Evolutionary conservation across 2,797 vertebrate genomes (phyloP).

Genomic region (Clarias laeviceps): DNA sequence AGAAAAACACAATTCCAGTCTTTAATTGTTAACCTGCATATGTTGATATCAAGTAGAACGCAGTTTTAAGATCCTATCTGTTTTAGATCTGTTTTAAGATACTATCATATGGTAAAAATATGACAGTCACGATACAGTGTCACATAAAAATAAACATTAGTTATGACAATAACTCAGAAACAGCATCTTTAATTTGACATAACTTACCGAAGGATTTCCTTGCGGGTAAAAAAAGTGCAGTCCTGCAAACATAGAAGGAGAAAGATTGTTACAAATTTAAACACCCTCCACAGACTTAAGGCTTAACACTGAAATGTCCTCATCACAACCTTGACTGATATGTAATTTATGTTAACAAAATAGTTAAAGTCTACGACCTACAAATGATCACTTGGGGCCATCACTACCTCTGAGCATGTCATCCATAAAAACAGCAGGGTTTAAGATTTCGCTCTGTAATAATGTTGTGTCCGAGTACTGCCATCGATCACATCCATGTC

Average conservation of each 20-base stretch:
- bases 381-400: neutral
- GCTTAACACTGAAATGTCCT: neutral
- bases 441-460: conserved; percentile 61
- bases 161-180: neutral
- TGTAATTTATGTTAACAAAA: neutral
- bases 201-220: conserved; percentile 97
- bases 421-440: conserved; percentile 23
- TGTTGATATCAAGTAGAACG: neutral
- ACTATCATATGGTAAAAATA: neutral
- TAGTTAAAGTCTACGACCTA: neutral
- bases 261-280: conserved; percentile 3
- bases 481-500: conserved; percentile 49
- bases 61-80: neutral
- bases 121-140: neutral
- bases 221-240: conserved; percentile 96
- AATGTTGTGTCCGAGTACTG: conserved; percentile 54
- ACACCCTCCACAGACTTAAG: neutral
- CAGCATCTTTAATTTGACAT: neutral
- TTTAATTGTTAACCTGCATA: neutral
- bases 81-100: neutral
- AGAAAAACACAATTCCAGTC: neutral
- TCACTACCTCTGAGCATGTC: conserved; percentile 20
- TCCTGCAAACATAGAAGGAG: conserved; percentile 79
- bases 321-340: neutral
- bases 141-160: neutral